Percentiles rank a stretch among this genome's conserved stretches.
Conservation (phyloP, 2,888 invertebrate genomes). For the Spilarctia lutea region DNA sequence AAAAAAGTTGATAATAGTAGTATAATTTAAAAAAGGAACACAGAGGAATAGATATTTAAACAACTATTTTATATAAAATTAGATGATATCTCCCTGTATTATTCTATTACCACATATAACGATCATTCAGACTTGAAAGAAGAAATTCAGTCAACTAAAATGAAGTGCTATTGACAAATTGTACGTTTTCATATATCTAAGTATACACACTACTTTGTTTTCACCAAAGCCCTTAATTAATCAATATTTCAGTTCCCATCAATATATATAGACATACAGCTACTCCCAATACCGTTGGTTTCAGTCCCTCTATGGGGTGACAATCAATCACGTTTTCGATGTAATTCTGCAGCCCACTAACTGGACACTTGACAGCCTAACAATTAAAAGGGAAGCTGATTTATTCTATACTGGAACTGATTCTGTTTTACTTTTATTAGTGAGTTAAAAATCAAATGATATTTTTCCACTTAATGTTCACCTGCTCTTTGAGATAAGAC, state of each 20-base stretch:
- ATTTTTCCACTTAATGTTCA: no score
- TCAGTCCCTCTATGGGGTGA: conserved; percentile 35
- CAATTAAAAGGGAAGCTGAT: conserved; percentile 6
- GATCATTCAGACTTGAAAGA: no score
- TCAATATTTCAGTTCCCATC: conserved; percentile 4
- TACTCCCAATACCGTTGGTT: background rate
- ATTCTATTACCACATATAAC: no score
- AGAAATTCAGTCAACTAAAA: no score
- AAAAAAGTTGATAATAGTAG: no score
- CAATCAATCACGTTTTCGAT: conserved; percentile 42
- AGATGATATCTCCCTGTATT: no score
- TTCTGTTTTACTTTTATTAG: background rate
- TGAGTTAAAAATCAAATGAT: background rate
- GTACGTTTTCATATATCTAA: background rate
- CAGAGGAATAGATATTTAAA: no score
- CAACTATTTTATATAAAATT: no score
- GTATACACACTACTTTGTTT: background rate
- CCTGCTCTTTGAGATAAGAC: no score
- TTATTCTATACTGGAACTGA: background rate
- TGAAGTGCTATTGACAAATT: background rate
- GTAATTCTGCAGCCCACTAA: conserved; percentile 22
- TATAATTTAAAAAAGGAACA: no score
- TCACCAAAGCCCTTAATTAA: background rate
- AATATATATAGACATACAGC: background rate
- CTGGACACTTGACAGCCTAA: conserved; percentile 8